Percentiles rank a stretch among this genome's conserved stretches.
phyloP scores from a whole-genome alignment of 2,113 vertebrate species.

The Coreoperca whiteheadi region DNA sequence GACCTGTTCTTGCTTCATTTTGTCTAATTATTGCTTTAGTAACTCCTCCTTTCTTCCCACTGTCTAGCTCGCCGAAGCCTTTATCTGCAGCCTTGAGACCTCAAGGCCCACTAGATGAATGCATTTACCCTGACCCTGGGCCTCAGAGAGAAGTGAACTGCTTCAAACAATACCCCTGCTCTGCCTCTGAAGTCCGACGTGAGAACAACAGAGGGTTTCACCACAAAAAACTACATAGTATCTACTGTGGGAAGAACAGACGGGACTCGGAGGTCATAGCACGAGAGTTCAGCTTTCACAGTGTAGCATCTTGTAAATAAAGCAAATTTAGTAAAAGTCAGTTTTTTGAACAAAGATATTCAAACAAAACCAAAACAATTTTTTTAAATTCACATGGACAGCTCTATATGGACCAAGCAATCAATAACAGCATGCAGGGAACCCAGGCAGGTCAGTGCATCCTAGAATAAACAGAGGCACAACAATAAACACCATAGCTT shows the following conservation, averaged over 20 bases:
- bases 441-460: conserved; percentile 12
- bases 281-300: conserved; percentile 29
- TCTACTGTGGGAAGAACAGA: conserved; percentile 40
- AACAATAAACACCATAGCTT: conserved; percentile 60
- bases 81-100: conserved; percentile 76
- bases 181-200: conserved; percentile 47
- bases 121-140: conserved; percentile 72
- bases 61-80: conserved; percentile 44
- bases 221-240: conserved; percentile 29
- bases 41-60: conserved; percentile 35
- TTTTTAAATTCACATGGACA: background rate
- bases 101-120: conserved; percentile 71
- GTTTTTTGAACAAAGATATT: background rate
- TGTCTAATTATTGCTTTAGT: conserved; percentile 42
- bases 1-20: conserved; percentile 32
- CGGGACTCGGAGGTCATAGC: conserved; percentile 25
- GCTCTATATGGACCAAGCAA: conserved; percentile 5
- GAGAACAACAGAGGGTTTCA: conserved; percentile 51
- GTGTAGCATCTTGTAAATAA: conserved; percentile 10
- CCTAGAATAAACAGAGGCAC: conserved; percentile 43
- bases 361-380: background rate
- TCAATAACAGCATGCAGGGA: conserved; percentile 16
- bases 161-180: conserved; percentile 62
- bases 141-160: conserved; percentile 55
- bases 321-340: background rate